These are phyloP conservation scores for Otus sunia DNA, from an alignment of 2,113 vertebrate species.

Conservation along the genomic window DNA sequence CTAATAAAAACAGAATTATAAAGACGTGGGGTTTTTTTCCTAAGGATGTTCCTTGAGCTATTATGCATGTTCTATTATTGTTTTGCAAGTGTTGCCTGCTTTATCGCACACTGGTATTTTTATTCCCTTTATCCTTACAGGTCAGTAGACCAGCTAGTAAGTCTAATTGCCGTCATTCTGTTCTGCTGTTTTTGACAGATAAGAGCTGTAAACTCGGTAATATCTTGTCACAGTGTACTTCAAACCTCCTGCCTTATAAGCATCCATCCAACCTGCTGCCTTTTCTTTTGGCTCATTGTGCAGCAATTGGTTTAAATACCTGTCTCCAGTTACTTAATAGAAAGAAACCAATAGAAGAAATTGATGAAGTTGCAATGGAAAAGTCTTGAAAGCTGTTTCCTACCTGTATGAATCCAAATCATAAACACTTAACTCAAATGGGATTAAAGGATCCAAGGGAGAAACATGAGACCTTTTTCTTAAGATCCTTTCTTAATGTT, in stretches of 20 bases:
- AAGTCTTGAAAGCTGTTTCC: background rate
- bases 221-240: background rate
- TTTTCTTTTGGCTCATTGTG: background rate
- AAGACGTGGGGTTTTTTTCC: background rate
- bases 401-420: background rate
- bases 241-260: background rate
- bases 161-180: conserved; percentile 19
- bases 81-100: background rate
- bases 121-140: background rate
- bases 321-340: background rate
- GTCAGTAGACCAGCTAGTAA: conserved; percentile 2
- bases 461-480: background rate
- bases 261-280: background rate
- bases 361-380: background rate
- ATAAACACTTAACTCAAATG: background rate
- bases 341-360: background rate
- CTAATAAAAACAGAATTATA: background rate
- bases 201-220: background rate
- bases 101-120: background rate
- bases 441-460: background rate
- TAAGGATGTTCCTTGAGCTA: background rate
- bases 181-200: background rate
- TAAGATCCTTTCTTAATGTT: background rate
- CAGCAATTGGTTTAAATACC: background rate
- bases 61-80: background rate